Evolutionary conservation across 2,113 vertebrate species (phyloP), one percentile per base, ranked within the genome.

Genomic region (Zosterops borbonicus): DNA sequence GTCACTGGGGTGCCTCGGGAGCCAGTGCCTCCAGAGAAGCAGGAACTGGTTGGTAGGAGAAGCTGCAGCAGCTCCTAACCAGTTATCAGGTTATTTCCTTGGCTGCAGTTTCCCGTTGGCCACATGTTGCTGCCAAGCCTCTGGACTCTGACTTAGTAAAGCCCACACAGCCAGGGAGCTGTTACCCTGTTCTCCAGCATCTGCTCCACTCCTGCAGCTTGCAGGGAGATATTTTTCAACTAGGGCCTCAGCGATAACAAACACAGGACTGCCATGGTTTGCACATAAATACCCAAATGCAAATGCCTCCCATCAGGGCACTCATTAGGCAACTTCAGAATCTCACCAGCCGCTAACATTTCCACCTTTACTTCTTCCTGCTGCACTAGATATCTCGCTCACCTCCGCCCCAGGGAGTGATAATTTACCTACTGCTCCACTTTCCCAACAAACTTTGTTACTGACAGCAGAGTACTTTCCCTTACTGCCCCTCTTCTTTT

Each of bases 131-230:
- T 84, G 46, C 41, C 37, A 50, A 44, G 62, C 31, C 5, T 1
- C 18, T 16, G 50, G 52, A 31, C 60, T 65, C 55, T 15, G 27
- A 21, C 46, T 65, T 44, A 12, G 31, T 59, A 23, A 78, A 87
- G 50, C 50, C 27, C 12, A 7, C 8, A 3, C 2, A 27, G 15
- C 24, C 0, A 0, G n/a, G 37, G 14, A 37, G 29, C 67, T 84
- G 28, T 63, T 22, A 31, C 25, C 17, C 37, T 37, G 11, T 39
- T 82, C 52, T 53, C 11, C 74, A 70, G 24, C 24, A 14, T 56
- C 60, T 56, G 4, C 19, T 70, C 46, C 39, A 8, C 22, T 75
- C 25, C 65, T 85, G 60, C 41, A 63, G 55, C 37, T 78, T 60
- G 60, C 59, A 47, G 27, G 15, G 37, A 70, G 42, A 12, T 20